Evolutionary conservation across 1,140 invertebrate species (phyloP).

Genomic region (Cyclargus thomasi): DNA sequence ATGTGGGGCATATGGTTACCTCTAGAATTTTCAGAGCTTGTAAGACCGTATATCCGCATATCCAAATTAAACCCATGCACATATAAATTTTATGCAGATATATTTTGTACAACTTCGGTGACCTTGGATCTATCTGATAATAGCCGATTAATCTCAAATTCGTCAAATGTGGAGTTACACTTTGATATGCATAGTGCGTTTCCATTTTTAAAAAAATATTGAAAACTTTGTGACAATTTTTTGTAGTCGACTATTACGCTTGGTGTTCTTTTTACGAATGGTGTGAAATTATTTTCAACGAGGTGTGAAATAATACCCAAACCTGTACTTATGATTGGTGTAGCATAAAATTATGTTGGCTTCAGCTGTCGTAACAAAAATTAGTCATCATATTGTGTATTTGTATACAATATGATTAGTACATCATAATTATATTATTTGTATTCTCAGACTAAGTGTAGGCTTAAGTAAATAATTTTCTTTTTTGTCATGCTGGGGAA

Average conservation of each 20-base stretch:
- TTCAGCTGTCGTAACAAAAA: not conserved
- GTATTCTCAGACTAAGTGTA: too few species aligned
- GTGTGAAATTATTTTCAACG: conserved; percentile 8
- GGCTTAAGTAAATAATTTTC: too few species aligned
- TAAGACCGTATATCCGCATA: conserved; percentile 40
- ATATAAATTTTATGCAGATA: conserved; percentile 38
- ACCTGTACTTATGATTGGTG: not conserved
- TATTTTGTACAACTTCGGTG: conserved; percentile 30
- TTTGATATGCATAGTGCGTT: conserved; percentile 34
- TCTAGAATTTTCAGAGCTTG: conserved; percentile 44
- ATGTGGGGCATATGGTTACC: too few species aligned
- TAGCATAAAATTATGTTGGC: not conserved
- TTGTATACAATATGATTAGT: too few species aligned
- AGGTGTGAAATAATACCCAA: conserved; percentile 1
- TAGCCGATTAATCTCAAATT: conserved; percentile 37
- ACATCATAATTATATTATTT: too few species aligned
- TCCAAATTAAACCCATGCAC: conserved; percentile 31
- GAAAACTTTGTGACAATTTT: not conserved
- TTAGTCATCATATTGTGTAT: too few species aligned
- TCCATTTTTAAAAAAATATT: conserved; percentile 28
- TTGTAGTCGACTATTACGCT: conserved; percentile 7
- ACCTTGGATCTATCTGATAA: conserved; percentile 35
- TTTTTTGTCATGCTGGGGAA: too few species aligned
- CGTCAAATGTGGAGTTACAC: conserved; percentile 39
- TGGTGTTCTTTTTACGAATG: conserved; percentile 17